These are phyloP conservation scores for Amaurobius ferox DNA, from an alignment of 2,888 invertebrate genomes.

Conservation along the genomic window DNA sequence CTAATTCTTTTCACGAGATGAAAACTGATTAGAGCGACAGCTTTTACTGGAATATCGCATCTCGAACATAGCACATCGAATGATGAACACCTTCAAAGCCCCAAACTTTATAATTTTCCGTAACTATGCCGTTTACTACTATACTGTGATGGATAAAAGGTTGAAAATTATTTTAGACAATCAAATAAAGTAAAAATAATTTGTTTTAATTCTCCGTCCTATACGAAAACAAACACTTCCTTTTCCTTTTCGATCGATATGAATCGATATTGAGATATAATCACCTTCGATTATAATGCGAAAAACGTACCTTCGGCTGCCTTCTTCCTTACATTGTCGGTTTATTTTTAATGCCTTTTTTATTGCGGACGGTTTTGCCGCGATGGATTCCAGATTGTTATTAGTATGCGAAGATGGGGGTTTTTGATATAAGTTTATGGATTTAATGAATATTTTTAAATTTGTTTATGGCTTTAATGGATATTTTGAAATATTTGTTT, in stretches of 20 bases:
- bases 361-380: not conserved
- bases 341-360: slow-evolving; percentile 11
- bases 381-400: not conserved
- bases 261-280: not conserved
- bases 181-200: no score
- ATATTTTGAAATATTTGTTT: no score
- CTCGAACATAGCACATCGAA: no score
- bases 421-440: not conserved
- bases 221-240: not conserved
- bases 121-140: no score
- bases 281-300: not conserved
- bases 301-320: not conserved
- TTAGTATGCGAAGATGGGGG: slow-evolving; percentile 1
- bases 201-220: not conserved
- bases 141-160: no score
- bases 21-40: no score
- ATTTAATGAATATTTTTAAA: not conserved
- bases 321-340: not conserved
- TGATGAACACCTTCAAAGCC: no score
- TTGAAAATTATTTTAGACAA: no score
- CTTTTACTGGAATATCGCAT: no score
- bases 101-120: no score
- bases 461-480: no score
- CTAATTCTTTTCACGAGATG: no score
- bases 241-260: not conserved